Evolutionary conservation across 1,140 invertebrate species (phyloP).

Genomic region (Drosophila simulans): DNA sequence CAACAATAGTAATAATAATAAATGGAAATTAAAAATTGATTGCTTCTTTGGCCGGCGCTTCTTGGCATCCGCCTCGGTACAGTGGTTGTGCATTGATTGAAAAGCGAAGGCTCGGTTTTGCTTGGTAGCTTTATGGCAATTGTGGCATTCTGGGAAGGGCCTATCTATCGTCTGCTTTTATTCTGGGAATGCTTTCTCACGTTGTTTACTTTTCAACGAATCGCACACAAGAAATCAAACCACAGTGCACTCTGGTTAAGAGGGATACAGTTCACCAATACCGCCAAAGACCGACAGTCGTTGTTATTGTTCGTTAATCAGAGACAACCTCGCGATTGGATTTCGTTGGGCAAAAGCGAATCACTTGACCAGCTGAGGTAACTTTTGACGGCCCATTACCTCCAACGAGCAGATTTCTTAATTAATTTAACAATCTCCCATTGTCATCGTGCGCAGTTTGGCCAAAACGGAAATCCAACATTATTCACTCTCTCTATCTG

Average conservation of each 20-base stretch:
- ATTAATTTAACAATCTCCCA: conserved; percentile 52
- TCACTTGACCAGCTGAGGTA: conserved; percentile 44
- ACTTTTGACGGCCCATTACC: conserved; percentile 29
- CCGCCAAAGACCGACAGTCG: conserved; percentile 16
- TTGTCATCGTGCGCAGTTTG: conserved; percentile 32
- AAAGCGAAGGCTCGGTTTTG: conserved; percentile 7
- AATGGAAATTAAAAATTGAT: conserved; percentile 75
- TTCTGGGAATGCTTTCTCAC: conserved; percentile 8
- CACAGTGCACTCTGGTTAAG: conserved; percentile 24
- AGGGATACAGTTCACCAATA: not conserved
- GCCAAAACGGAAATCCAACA: conserved; percentile 27
- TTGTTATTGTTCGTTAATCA: conserved; percentile 72
- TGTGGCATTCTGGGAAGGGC: conserved; percentile 13
- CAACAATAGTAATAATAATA: conserved; percentile 58
- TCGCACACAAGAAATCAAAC: not conserved
- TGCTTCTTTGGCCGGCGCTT: conserved; percentile 66
- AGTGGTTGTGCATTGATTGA: conserved; percentile 45
- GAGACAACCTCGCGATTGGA: conserved; percentile 67
- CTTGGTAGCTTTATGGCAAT: not conserved
- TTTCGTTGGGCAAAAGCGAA: conserved; percentile 84
- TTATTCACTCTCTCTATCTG: conserved; percentile 30
- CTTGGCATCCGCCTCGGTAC: conserved; percentile 50
- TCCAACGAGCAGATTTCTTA: conserved; percentile 19
- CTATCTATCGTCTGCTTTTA: not conserved
- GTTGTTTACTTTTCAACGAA: conserved; percentile 14